Base-by-base conservation (phyloP, 30 jellyfish, hydroid and myxozoan species). In the Catostylus mosaicus region DNA sequence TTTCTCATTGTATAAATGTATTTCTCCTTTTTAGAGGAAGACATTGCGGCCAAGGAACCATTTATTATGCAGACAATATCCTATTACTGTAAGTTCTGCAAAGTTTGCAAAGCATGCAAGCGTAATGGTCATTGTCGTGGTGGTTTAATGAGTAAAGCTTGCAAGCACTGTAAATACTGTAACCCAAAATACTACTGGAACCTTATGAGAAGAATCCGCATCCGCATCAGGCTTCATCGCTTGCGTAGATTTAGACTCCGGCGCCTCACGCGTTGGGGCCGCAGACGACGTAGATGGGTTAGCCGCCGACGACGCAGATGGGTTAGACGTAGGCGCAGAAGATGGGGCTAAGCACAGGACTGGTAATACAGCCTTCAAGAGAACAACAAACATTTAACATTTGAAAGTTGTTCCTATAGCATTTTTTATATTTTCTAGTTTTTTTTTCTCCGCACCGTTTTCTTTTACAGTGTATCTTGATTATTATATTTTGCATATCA, bases 61-160 rank as follows among this genome's bases (percentile, higher is more conserved):
- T 11, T 26, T n/a, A 5, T 26, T 19, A n/a, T n/a, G n/a, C n/a
- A n/a, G n/a, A n/a, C n/a, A n/a, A 46, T 46, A 9, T 11, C 60
- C 19, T n/a, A n/a, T 56, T 56, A n/a, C 69, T 7, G 26, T 6
- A 56, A 12, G 6, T 56, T 12, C 69, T 7, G 27, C 0, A 56
- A 56, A 56, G 69, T 56, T 5, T 56, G 69, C 69, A 56, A 26
- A 56, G 33, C 30, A 19, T 56, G 69, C 69, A 56, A 56, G 26
- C 7, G 18, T 19, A 8, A 7, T 10, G 69, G 69, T 10, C 30
- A 26, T n/a, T 56, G 69, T 56, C 69, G 69, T 23, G 12, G 26
- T 19, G 69, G 69, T 6, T 7, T 56, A n/a, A 11, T n/a, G 30
- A 19, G 11, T 10, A 56, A 56, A 56, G 69, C 0, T 19, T 56